Conservation (phyloP, 2,113 vertebrate species). For the Zosterops borbonicus region DNA sequence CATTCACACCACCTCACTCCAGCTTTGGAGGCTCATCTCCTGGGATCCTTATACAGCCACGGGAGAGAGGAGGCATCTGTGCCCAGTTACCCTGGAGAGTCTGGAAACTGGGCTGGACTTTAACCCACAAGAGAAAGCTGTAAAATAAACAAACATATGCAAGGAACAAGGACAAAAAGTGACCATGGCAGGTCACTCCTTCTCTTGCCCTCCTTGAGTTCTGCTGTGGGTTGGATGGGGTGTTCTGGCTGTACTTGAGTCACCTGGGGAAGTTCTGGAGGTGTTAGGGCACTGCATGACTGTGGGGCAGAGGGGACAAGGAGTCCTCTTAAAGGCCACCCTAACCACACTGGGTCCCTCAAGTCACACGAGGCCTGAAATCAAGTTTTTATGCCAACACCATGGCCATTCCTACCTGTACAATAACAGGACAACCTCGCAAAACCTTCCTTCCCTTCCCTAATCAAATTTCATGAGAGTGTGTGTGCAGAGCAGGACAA, state of each 20-base stretch:
- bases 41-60: slow-evolving; percentile 13
- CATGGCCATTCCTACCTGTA: background rate
- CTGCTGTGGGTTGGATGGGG: background rate
- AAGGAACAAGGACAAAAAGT: background rate
- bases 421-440: background rate
- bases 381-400: background rate
- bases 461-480: background rate
- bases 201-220: background rate
- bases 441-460: background rate
- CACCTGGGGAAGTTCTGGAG: background rate
- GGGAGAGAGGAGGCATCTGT: background rate
- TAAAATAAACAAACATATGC: background rate
- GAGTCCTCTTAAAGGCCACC: background rate
- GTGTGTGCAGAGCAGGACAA: background rate
- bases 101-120: background rate
- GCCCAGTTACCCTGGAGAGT: background rate
- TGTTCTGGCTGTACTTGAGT: background rate
- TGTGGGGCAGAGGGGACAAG: background rate
- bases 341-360: background rate
- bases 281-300: background rate
- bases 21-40: background rate
- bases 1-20: background rate
- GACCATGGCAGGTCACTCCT: background rate
- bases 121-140: background rate
- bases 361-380: background rate